These are phyloP conservation scores for Fopius arisanus DNA, from an alignment of 1,140 invertebrate species.

Conservation along the genomic window DNA sequence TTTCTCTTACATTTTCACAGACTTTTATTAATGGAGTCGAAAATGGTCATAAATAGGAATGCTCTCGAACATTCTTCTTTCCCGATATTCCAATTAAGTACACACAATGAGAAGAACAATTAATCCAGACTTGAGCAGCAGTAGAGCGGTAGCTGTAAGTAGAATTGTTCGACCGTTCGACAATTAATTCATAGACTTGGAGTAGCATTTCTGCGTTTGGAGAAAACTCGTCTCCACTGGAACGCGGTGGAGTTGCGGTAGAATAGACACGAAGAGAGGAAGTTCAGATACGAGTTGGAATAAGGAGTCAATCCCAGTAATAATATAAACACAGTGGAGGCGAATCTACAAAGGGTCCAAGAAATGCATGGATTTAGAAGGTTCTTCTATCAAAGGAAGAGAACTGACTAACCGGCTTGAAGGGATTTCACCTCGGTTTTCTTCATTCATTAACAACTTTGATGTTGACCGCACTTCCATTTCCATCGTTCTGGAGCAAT, in stretches of 20 bases:
- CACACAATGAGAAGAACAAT: background rate
- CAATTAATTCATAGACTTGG: constrained; percentile 41
- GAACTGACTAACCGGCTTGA: background rate
- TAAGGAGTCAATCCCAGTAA: constrained; percentile 30
- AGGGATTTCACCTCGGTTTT: background rate
- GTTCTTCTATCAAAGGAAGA: background rate
- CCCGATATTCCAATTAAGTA: too few species aligned
- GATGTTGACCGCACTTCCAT: constrained; percentile 13
- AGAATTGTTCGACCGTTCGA: constrained; percentile 33
- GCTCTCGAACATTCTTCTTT: background rate
- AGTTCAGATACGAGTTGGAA: constrained; percentile 20
- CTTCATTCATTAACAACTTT: constrained; percentile 13
- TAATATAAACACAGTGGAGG: background rate
- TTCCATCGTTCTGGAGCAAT: constrained; percentile 8
- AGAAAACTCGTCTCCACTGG: constrained; percentile 42
- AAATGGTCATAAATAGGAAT: background rate
- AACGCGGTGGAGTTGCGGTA: constrained; percentile 20
- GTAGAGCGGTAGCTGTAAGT: background rate
- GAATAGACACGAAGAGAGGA: too few species aligned
- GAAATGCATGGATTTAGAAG: background rate
- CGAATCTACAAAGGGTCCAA: background rate
- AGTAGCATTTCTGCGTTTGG: constrained; percentile 47
- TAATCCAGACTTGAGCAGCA: background rate
- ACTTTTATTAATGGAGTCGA: background rate
- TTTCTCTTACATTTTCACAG: background rate